Base-by-base conservation (phyloP, 2,797 vertebrate species). In the Coranthus polyacanthus region DNA sequence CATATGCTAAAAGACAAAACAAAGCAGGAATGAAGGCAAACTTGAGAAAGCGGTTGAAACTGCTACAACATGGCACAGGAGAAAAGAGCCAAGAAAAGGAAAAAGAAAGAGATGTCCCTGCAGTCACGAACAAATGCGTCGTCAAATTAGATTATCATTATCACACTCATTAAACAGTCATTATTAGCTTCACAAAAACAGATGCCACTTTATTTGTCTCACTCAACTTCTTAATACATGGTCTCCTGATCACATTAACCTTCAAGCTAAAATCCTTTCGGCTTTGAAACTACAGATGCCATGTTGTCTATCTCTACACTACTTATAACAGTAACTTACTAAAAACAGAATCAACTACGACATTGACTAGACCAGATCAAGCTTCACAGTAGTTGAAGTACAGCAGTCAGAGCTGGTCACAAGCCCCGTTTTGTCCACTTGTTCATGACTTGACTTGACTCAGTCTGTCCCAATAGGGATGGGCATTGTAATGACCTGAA, bases 71-170 rank as follows among this genome's bases (percentile, higher is more conserved):
- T 46, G 36, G 15, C 2, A 17, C 41, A 20, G 2, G 6, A 70
- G 64, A 47, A 36, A 17, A 37, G 44, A 65, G 53, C n/a, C 3
- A n/a, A 49, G 4, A 5, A 59, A 29, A 50, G 4, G 15, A 50
- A n/a, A 51, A 59, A 58, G 47, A 57, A 68, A 53, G 53, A 63
- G 45, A 58, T 46, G 67, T 80, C 82, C 76, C 74, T 81, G 56
- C 60, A 77, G 83, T 79, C 81, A 82, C 61, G 68, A 80, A 78
- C 60, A 65, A 88, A 84, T 12, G 65, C 58, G n/a, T 79, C 63
- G 50, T 88, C 71, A 85, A 91, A 89, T 87, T 84, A 79, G 65
- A 88, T 87, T 82, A 72, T 88, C 75, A 89, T 90, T 88, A 90
- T 73, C 65, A 57, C 80, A 67, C 78, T 88, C 89, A 90, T 91